Evolutionary conservation across 2,113 vertebrate genomes (phyloP).

Genomic region (Dipodomys spectabilis): DNA sequence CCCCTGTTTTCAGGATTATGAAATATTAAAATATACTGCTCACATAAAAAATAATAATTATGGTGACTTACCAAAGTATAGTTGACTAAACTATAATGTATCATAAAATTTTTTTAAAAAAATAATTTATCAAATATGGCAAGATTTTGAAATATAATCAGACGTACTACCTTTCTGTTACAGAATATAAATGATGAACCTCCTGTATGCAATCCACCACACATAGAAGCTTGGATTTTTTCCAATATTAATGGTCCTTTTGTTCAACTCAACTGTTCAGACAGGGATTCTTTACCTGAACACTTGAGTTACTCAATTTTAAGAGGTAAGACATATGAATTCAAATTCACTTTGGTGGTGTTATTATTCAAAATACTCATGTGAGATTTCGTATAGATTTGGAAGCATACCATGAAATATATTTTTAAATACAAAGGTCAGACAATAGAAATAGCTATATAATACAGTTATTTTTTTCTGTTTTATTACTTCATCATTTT

Average conservation of each 20-base stretch:
- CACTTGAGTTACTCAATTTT: conserved; percentile 74
- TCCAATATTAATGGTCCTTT: conserved; percentile 59
- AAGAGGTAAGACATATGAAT: conserved; percentile 64
- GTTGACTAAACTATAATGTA: background rate
- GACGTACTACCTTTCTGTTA: conserved; percentile 14
- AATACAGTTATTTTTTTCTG: conserved; percentile 44
- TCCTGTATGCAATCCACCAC: conserved; percentile 52
- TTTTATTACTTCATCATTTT: conserved; percentile 70
- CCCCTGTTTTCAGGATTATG: background rate
- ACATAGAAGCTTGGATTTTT: conserved; percentile 74
- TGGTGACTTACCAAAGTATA: background rate
- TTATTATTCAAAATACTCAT: background rate
- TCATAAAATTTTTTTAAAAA: background rate
- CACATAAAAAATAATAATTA: conserved; percentile 20
- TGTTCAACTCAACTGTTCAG: conserved; percentile 70
- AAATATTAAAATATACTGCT: background rate
- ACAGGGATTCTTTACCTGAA: conserved; percentile 76
- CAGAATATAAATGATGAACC: conserved; percentile 72
- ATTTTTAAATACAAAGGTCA: background rate
- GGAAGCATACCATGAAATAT: conserved; percentile 5
- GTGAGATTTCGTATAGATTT: conserved; percentile 19
- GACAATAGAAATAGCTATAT: conserved; percentile 4
- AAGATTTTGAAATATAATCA: background rate
- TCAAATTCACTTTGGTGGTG: background rate
- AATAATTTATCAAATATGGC: background rate